Evolutionary conservation across 30 jellyfish, hydroid and myxozoan species (phyloP).

Genomic region (Pelagia noctiluca): DNA sequence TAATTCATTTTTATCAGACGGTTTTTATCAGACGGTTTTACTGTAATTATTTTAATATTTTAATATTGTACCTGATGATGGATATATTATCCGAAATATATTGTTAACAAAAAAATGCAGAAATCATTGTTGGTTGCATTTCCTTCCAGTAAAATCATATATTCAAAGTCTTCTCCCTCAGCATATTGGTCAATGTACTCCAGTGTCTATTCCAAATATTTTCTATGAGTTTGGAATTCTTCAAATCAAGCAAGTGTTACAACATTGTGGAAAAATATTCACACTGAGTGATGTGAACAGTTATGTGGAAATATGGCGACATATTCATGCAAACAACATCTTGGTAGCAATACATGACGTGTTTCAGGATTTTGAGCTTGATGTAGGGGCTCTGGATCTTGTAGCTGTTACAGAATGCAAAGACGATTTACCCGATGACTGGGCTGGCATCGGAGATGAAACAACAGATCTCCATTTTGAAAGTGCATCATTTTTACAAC

Average conservation of each 20-base stretch:
- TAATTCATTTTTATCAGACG: no score
- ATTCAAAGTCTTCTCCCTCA: neutral
- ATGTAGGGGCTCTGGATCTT: neutral
- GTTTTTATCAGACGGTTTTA: no score
- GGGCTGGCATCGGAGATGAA: conserved; percentile 18
- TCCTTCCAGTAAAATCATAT: no score
- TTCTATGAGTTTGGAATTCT: neutral
- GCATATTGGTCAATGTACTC: neutral
- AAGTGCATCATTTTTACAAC: conserved; percentile 6
- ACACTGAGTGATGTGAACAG: conserved; percentile 20
- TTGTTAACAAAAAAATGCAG: no score
- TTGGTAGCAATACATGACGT: conserved; percentile 28
- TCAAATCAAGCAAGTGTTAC: conserved; percentile 11
- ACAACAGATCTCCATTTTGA: neutral
- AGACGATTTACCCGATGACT: neutral
- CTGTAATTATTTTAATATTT: no score
- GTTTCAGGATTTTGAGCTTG: conserved; percentile 33
- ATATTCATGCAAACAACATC: conserved; percentile 29
- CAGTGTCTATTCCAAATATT: conserved; percentile 20
- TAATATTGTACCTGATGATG: no score
- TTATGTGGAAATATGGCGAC: conserved; percentile 31
- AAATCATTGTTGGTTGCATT: no score
- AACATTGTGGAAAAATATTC: conserved; percentile 12
- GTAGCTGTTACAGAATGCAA: neutral
- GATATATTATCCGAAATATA: no score